A percentile compares a stretch with the other conserved stretches of the same genome.
phyloP scores from a whole-genome alignment of 2,113 vertebrate species.

The Globicephala melas region DNA sequence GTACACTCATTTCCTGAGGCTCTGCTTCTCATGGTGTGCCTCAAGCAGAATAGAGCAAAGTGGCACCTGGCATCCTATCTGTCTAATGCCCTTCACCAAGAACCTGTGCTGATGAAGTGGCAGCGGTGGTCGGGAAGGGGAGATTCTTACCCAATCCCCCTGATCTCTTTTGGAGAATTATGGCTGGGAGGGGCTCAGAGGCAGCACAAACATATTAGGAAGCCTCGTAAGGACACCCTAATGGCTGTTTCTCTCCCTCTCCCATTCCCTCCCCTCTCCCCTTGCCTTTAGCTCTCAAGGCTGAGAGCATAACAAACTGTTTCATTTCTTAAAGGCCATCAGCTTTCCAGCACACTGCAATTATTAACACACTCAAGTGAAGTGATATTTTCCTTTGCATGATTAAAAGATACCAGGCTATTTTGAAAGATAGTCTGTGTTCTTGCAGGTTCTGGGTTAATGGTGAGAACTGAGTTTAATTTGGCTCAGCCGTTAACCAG shows the following conservation, averaged over 20 bases:
- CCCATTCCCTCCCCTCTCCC: accelerated
- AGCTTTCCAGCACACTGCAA: neutral
- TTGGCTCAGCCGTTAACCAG: neutral
- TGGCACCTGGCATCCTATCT: neutral
- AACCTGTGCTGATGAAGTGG: neutral
- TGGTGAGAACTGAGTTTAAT: neutral
- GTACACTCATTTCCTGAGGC: neutral
- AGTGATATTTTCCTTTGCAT: neutral
- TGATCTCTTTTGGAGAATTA: neutral
- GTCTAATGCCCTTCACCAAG: accelerated
- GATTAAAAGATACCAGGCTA: neutral
- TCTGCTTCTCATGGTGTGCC: neutral
- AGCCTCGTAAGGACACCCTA: neutral
- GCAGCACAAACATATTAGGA: neutral
- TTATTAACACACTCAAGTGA: neutral
- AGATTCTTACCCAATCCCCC: neutral
- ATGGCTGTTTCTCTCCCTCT: neutral
- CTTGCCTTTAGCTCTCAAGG: neutral
- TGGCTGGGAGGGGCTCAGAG: neutral
- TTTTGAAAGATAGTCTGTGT: neutral
- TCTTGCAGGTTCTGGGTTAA: neutral
- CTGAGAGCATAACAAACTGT: neutral
- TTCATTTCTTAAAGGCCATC: neutral
- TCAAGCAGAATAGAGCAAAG: neutral
- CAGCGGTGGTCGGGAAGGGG: neutral